Evolutionary conservation across 1,140 invertebrate genomes (phyloP), one percentile per base, ranked within the genome.

Genomic region (Hylaeus volcanicus): DNA sequence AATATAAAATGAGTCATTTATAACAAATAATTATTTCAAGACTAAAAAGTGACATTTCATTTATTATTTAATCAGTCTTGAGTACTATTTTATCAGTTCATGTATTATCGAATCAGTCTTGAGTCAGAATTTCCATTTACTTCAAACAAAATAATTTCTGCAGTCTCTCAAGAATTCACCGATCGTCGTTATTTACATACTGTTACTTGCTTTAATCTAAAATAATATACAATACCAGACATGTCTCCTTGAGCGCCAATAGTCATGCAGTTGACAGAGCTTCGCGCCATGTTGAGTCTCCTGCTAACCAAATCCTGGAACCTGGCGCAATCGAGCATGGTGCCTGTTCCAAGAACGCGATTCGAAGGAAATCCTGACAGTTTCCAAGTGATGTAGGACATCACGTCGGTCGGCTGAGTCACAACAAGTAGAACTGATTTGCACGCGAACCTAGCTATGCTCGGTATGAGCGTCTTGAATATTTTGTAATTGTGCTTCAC

Each of bases 311-410:
- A 91, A 89, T 94, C 95, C 51, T 95, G 94, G 89, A 96, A 95
- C 81, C 95, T 93, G 66, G 94, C 92, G 26, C 94, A 95, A 82
- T 96, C 95, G 14, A 96, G 90, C 85, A 95, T 94, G 5, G 95
- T 96, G 26, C 95, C 96, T 51, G 94, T 94, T n/a, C 96, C 95
- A 79, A 96, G 94, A 8, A 96, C 95, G 41, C 94, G 92, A 88
- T 94, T 93, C 41, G 93, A 91, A 39, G 95, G 95, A 64, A 96
- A 93, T 64, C 95, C 95, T 84, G 95, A 95, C 64, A 96, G 81
- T 87, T 96, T 96, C 95, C 95, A 96, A 6, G 95, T 94, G 61
- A 96, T 94, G 89, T 95, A 96, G 48, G 95, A 95, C 89, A 96
- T 90, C 80, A 96, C 93, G 86, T 96, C 95, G 61, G 95, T 94